Base-by-base conservation (phyloP, 2,888 invertebrate species). In the Drosophila cognata region DNA sequence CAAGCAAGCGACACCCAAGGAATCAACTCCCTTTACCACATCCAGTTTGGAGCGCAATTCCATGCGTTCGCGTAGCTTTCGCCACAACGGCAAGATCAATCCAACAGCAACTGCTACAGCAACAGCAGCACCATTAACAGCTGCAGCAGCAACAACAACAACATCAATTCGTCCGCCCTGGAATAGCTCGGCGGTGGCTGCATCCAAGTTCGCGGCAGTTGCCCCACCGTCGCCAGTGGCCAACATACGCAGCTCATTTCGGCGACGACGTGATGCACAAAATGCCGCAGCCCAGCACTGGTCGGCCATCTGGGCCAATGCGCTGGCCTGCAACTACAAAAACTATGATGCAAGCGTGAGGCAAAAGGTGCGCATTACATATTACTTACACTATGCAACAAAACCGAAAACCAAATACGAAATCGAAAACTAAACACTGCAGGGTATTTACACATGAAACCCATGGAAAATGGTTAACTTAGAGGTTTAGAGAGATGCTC, bases 271-370 rank as follows among this genome's bases (percentile, higher is more conserved):
- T 31, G 93, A 93, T 58, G 91, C 91, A 64, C 84, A 88, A 67
- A 84, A 79, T 55, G 72, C 81, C 41, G 74, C 79, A 57, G 79
- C 82, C 28, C 85, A 91, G 50, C 92, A 92, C 57, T 93, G 92
- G 92, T 89, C 89, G 72, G 76, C 84, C 21, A 77, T 93, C 58
- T 93, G 92, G 91, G 92, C 93, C 71, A 91, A 88, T 70, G 91
- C 93, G 29, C 77, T 93, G 51, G 83, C 86, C 21, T 91, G 92
- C 69, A 83, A 86, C 81, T 91, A 91, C 55, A 93, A 93, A 82
- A 89, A 90, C 72, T 92, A 89, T 74, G 93, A 93, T 84, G 91
- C 92, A 79, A 76, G 86, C 69, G 74, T 92, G 21, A 90, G 81
- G 67, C 91, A 87, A 79, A 91, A 92, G 93, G 93, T 93, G 85